phyloP scores from a whole-genome alignment of 92 coral and sea anemone species.

The Meandrina meandrites region DNA sequence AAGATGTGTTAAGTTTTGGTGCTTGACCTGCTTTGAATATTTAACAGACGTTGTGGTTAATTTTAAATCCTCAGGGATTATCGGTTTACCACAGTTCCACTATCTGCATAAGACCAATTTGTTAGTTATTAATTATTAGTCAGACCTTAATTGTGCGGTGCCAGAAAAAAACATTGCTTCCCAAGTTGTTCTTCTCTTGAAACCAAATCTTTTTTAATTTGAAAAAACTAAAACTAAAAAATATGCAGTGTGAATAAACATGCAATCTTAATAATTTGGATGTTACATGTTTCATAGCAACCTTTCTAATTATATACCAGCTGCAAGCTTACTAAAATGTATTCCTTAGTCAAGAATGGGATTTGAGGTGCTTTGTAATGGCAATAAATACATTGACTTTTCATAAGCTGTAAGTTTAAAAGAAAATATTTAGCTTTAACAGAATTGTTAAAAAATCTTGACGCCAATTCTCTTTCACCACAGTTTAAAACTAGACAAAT shows the following conservation, averaged over 20 bases:
- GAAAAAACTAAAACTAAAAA: background rate
- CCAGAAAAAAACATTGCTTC: background rate
- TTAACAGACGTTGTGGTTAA: background rate
- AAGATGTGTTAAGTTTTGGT: background rate
- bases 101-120: background rate
- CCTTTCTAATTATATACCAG: background rate
- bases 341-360: background rate
- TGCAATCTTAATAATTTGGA: background rate
- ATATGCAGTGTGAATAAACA: background rate
- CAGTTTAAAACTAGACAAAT: too few species aligned
- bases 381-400: too few species aligned
- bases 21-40: background rate
- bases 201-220: background rate
- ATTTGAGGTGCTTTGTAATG: too few species aligned
- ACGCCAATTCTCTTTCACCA: too few species aligned
- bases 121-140: background rate
- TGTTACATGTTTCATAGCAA: background rate
- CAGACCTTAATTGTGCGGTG: background rate
- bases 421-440: too few species aligned
- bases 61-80: background rate
- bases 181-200: background rate
- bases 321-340: background rate
- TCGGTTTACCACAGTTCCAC: background rate
- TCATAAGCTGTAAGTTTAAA: too few species aligned
- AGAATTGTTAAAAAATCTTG: background rate